These are phyloP conservation scores for Trigoniulus corallinus DNA, from an alignment of 1,140 invertebrate genomes.

Conservation along the genomic window DNA sequence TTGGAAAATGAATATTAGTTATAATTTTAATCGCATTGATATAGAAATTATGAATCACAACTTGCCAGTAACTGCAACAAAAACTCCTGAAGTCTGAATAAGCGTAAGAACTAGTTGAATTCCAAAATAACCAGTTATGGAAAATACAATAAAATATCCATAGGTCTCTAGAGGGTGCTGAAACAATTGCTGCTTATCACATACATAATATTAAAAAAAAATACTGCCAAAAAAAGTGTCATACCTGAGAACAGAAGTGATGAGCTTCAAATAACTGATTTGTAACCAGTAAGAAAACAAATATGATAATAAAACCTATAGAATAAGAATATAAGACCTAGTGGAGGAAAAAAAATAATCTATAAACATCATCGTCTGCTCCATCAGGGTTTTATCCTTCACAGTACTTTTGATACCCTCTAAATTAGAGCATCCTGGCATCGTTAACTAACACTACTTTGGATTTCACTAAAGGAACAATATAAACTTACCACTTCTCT, in stretches of 20 bases:
- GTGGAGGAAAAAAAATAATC: too few species aligned
- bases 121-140: slow-evolving; percentile 74
- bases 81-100: slow-evolving; percentile 70
- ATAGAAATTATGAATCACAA: slow-evolving; percentile 32
- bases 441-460: too few species aligned
- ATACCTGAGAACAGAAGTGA: slow-evolving; percentile 58
- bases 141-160: slow-evolving; percentile 70
- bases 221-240: slow-evolving; percentile 5
- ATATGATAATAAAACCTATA: slow-evolving; percentile 69
- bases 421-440: too few species aligned
- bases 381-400: too few species aligned
- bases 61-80: slow-evolving; percentile 77
- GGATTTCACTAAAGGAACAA: not conserved
- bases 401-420: too few species aligned
- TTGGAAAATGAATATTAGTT: not conserved
- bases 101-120: slow-evolving; percentile 78
- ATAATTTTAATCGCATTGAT: not conserved
- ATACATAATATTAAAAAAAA: not conserved
- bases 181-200: not conserved
- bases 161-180: slow-evolving; percentile 57
- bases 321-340: slow-evolving; percentile 78
- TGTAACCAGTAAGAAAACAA: slow-evolving; percentile 50
- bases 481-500: slow-evolving; percentile 52
- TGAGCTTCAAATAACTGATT: slow-evolving; percentile 59
- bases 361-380: too few species aligned